Conservation (phyloP, 64 coral and sea anemone genomes). For the Stylophora pistillata region DNA sequence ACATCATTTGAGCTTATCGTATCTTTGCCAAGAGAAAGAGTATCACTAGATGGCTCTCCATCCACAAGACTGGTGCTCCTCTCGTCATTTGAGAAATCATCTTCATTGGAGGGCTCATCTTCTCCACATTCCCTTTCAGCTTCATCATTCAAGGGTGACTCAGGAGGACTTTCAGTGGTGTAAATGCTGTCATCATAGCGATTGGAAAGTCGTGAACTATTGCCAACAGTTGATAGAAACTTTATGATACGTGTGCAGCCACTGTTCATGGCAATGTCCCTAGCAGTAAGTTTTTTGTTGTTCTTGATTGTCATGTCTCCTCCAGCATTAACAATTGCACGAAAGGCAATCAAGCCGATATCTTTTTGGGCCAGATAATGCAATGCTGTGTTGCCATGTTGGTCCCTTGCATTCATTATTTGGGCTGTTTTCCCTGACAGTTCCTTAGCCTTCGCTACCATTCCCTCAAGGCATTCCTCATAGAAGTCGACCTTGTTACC, state of each 20-base stretch:
- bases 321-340: constrained; percentile 50
- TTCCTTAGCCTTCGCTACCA: constrained; percentile 62
- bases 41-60: no score
- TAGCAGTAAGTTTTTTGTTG: constrained; percentile 29
- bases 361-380: constrained; percentile 78
- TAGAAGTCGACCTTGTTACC: constrained; percentile 41
- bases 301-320: constrained; percentile 32
- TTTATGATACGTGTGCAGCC: constrained; percentile 46
- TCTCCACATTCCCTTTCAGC: neutral
- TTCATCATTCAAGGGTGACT: constrained; percentile 2
- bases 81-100: no score
- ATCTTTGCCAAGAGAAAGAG: no score
- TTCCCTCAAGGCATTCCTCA: constrained; percentile 30
- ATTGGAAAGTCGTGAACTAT: neutral
- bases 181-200: constrained; percentile 4
- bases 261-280: constrained; percentile 51
- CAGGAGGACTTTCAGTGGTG: constrained; percentile 23
- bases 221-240: neutral
- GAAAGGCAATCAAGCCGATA: constrained; percentile 45
- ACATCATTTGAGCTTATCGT: no score
- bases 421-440: constrained; percentile 32
- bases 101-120: neutral
- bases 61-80: no score
- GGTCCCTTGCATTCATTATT: constrained; percentile 58
- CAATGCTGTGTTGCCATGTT: constrained; percentile 50